Percentiles rank a stretch among this genome's conserved stretches.
Conservation (phyloP, 2,888 invertebrate species). For the Trichopria drosophilae region DNA sequence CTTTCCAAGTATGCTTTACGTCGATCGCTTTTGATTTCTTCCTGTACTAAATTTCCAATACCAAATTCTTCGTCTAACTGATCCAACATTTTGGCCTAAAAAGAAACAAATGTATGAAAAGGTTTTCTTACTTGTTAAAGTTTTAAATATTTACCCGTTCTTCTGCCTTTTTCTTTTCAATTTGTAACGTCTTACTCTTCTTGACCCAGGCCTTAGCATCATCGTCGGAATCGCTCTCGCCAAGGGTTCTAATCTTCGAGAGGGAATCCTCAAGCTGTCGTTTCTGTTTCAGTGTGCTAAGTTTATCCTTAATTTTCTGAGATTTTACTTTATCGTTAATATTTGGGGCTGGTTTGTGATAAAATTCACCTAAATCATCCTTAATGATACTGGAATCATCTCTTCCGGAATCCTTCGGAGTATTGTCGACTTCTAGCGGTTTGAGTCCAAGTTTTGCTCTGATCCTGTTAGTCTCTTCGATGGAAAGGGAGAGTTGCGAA, state of each 20-base stretch:
- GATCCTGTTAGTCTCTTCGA: slow-evolving; percentile 85
- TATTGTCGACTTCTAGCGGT: slow-evolving; percentile 73
- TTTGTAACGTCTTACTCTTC: slow-evolving; percentile 74
- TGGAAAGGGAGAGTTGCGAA: slow-evolving; percentile 67
- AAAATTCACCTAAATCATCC: slow-evolving; percentile 75
- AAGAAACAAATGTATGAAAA: slow-evolving; percentile 22
- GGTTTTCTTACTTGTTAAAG: background rate
- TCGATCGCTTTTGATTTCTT: slow-evolving; percentile 68
- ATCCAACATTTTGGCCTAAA: slow-evolving; percentile 86
- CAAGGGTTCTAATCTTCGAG: slow-evolving; percentile 65
- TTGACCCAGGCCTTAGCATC: slow-evolving; percentile 81
- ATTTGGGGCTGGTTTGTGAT: slow-evolving; percentile 83
- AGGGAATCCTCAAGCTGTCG: slow-evolving; percentile 73
- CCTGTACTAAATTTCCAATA: slow-evolving; percentile 79
- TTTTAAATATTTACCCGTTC: slow-evolving; percentile 66
- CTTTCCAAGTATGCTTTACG: slow-evolving; percentile 68
- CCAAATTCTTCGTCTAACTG: slow-evolving; percentile 96
- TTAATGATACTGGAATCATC: slow-evolving; percentile 53
- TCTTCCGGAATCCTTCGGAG: slow-evolving; percentile 40
- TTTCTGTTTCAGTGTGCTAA: slow-evolving; percentile 79
- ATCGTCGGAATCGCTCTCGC: slow-evolving; percentile 75
- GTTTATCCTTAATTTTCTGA: slow-evolving; percentile 80
- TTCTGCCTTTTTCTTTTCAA: slow-evolving; percentile 82
- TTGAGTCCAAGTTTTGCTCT: slow-evolving; percentile 92
- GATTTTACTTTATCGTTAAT: slow-evolving; percentile 72